Base-by-base conservation (phyloP, 2,888 invertebrate genomes). In the Stenodema calcarata region DNA sequence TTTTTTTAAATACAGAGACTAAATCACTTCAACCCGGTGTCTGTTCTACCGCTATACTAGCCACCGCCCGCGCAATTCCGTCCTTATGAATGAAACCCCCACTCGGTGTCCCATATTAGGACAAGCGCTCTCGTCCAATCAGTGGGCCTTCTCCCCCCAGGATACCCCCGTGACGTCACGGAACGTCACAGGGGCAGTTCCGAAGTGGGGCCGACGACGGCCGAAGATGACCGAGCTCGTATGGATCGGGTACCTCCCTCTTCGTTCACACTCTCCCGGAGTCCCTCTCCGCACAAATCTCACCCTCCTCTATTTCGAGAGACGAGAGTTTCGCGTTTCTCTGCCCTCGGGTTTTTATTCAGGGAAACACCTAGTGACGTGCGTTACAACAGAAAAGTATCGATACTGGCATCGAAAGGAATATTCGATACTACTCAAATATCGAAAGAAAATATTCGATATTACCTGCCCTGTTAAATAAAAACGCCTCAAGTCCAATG, bases 61-160 rank as follows among this genome's bases (percentile, higher is more conserved):
- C 92, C 93, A 93, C 91, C 94, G 92, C 93, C 94, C 94, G 94
- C 94, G 93, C 93, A 92, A 93, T 92, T 92, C 92, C 93, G 93
- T 93, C 95, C 95, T 95, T 95, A 95, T 95, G 95, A 95, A 95
- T 95, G 95, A 94, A 95, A 92, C 92, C 91, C 89, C 90, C 88
- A 88, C 89, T 87, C 50, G 27, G 69, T 86, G 83, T 50, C 84
- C 78, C 86, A 88, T 89, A 88, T 89, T 88, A 87, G 87, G 88
- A 82, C 87, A 87, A 87, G 86, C 86, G 87, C 86, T 47, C 87
- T 69, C 86, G 82, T 44, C 88, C 88, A 87, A 86, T 88, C 86
- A 23, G 27, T 73, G 84, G 28, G 23, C 23, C 27, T 16, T 42
- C 28, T 28, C 62, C 84, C 75, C 30, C 47, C 75, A 18, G 18